Evolutionary conservation across 2,113 vertebrate species (phyloP).

Genomic region (Microcebus murinus): DNA sequence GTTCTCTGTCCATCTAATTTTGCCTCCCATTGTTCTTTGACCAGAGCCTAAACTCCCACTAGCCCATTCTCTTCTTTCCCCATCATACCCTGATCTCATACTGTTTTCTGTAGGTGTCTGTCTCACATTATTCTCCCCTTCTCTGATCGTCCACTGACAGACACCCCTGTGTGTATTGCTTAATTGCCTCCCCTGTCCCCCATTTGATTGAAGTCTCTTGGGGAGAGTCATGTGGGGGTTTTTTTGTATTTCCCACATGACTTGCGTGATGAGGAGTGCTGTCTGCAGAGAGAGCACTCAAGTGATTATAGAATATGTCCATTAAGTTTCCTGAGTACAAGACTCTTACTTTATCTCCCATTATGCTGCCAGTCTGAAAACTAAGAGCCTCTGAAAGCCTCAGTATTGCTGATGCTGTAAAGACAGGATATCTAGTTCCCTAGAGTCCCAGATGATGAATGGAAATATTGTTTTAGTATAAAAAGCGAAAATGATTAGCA

Average conservation of each 20-base stretch:
- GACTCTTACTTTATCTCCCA: neutral
- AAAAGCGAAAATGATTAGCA: slow-evolving; percentile 40
- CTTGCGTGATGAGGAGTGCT: neutral
- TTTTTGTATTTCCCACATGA: neutral
- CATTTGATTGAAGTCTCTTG: neutral
- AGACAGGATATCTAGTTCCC: neutral
- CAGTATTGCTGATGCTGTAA: neutral
- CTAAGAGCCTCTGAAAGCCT: neutral
- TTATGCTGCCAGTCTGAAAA: slow-evolving; percentile 20
- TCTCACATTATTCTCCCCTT: neutral
- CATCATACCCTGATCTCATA: neutral
- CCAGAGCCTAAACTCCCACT: neutral
- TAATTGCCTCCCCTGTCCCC: neutral
- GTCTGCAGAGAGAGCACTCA: slow-evolving; percentile 30
- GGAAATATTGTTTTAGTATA: neutral
- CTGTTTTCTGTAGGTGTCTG: neutral
- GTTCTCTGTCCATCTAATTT: neutral
- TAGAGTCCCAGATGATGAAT: neutral
- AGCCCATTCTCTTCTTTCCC: neutral
- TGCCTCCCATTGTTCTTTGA: neutral
- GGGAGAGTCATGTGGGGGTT: neutral
- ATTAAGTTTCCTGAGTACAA: neutral
- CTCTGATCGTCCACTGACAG: neutral
- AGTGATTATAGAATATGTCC: slow-evolving; percentile 31
- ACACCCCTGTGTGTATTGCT: neutral